phyloP scores from a whole-genome alignment of 2,888 invertebrate genomes.

The Sussaba pulchella region DNA sequence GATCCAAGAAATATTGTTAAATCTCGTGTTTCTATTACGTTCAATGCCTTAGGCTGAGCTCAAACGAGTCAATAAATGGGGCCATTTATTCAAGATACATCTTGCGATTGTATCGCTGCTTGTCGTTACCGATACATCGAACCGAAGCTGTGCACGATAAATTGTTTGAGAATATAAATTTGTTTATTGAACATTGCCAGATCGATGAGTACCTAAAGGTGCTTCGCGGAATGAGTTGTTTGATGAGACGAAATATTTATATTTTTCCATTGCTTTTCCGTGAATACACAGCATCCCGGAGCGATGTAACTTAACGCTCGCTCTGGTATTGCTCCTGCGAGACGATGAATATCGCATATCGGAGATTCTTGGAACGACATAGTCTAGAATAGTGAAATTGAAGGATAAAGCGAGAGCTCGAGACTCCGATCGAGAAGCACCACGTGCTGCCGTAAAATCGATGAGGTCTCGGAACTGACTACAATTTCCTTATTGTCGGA shows the following conservation, averaged over 20 bases:
- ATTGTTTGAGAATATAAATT: neutral
- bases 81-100: too few relatives aligned
- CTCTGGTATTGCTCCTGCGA: neutral
- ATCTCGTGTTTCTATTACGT: too few relatives aligned
- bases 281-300: neutral
- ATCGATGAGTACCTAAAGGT: neutral
- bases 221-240: neutral
- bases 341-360: neutral
- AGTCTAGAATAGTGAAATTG: neutral
- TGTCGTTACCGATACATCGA: too few relatives aligned
- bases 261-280: neutral
- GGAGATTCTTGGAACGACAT: neutral
- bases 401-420: conserved; percentile 1
- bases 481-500: conserved; percentile 71
- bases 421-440: conserved; percentile 1
- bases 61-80: too few relatives aligned
- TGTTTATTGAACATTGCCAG: neutral
- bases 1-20: too few relatives aligned
- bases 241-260: neutral
- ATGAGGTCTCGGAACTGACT: conserved; percentile 51
- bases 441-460: conserved; percentile 17
- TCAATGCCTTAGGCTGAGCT: too few relatives aligned
- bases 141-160: too few relatives aligned
- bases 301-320: neutral
- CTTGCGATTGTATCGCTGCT: too few relatives aligned